phyloP scores from a whole-genome alignment of 2,888 invertebrate species.

The Troglohyphantes excavatus region DNA sequence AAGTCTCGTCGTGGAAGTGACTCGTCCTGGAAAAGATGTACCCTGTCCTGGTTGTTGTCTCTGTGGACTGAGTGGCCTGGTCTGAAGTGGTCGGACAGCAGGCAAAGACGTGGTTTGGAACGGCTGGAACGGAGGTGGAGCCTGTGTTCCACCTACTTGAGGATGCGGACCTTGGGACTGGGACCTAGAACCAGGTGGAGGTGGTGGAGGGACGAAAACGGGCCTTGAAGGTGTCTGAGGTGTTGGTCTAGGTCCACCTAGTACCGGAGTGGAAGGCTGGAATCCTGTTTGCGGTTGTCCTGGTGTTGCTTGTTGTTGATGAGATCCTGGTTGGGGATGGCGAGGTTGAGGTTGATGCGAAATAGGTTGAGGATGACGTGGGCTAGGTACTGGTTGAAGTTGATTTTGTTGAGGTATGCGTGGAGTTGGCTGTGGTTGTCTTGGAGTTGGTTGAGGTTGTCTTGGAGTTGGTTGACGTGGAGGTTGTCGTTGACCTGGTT shows the following conservation, averaged over 20 bases:
- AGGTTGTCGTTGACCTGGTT: conserved; percentile 3
- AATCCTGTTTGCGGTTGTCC: conserved; percentile 4
- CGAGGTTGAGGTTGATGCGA: neutral
- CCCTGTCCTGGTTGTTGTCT: conserved; percentile 14
- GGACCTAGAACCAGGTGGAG: neutral
- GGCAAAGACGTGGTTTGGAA: neutral
- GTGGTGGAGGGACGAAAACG: neutral
- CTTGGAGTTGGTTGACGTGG: neutral
- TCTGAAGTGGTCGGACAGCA: neutral
- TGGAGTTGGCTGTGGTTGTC: neutral
- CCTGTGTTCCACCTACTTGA: neutral
- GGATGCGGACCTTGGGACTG: conserved; percentile 20
- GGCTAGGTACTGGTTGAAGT: neutral
- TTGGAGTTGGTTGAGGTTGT: neutral
- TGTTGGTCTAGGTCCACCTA: neutral
- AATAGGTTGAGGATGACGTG: conserved; percentile 21
- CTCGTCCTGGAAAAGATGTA: conserved; percentile 5
- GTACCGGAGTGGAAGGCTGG: neutral
- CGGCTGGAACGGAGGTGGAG: neutral
- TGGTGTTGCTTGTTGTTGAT: neutral
- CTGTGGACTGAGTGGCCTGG: conserved; percentile 7
- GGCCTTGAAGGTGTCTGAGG: neutral
- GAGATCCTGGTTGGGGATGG: neutral
- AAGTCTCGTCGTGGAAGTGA: conserved; percentile 26
- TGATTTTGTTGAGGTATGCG: neutral